Evolutionary conservation across 2,113 vertebrate genomes (phyloP).

Genomic region (Copsychus sechellarum): DNA sequence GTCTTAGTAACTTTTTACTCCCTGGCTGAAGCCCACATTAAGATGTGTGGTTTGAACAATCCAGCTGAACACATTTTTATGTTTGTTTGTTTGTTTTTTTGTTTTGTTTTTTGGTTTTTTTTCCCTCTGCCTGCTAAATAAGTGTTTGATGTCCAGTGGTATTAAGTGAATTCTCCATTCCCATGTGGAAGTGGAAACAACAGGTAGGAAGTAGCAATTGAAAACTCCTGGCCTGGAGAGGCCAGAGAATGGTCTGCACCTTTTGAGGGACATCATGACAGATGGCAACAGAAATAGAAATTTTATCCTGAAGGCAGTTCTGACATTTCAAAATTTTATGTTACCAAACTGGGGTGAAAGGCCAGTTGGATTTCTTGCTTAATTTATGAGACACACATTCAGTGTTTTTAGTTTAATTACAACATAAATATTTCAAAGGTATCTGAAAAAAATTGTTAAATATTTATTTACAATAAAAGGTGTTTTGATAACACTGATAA

Average conservation of each 20-base stretch:
- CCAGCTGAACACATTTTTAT: not conserved
- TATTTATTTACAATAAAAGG: not conserved
- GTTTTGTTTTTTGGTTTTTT: not conserved
- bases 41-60: not conserved
- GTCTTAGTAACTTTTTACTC: not conserved
- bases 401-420: conserved; percentile 9
- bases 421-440: conserved; percentile 26
- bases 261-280: not conserved
- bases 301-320: not conserved
- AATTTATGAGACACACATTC: not conserved
- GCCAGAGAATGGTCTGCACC: not conserved
- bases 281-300: not conserved
- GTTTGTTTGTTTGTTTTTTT: not conserved
- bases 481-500: not conserved
- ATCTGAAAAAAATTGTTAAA: not conserved
- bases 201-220: not conserved
- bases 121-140: not conserved
- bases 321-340: not conserved
- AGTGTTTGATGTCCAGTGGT: not conserved
- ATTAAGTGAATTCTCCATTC: not conserved
- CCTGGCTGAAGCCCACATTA: not conserved
- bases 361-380: not conserved
- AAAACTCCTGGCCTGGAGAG: conserved; percentile 6
- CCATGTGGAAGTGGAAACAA: not conserved
- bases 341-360: conserved; percentile 2